phyloP scores from a whole-genome alignment of 2,113 vertebrate species.

The Channa argus region DNA sequence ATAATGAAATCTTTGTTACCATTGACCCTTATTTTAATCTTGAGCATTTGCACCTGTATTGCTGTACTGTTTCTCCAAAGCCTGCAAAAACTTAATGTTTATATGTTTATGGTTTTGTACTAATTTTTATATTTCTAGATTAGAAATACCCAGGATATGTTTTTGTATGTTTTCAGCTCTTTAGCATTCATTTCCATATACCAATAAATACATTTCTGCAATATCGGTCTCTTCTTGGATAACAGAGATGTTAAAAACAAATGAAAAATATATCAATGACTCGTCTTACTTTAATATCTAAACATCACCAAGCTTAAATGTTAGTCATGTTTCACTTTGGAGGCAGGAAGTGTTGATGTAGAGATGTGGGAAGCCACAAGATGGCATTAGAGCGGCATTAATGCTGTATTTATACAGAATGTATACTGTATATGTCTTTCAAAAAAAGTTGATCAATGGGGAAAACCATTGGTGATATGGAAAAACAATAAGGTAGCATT shows the following conservation, averaged over 20 bases:
- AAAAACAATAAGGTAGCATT: slow-evolving; percentile 5
- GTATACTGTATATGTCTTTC: neutral
- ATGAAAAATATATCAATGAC: neutral
- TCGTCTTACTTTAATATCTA: too few species aligned
- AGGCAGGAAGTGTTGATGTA: neutral
- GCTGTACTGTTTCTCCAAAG: slow-evolving; percentile 34
- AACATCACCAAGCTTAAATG: neutral
- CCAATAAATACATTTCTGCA: slow-evolving; percentile 54
- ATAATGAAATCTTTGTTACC: slow-evolving; percentile 13
- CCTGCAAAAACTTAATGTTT: slow-evolving; percentile 42
- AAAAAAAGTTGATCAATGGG: neutral
- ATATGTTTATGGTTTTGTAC: slow-evolving; percentile 60
- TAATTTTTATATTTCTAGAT: slow-evolving; percentile 49
- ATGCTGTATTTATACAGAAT: neutral
- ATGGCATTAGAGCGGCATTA: slow-evolving; percentile 48
- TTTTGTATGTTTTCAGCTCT: slow-evolving; percentile 58
- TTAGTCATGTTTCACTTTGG: neutral
- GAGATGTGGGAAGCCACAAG: slow-evolving; percentile 34
- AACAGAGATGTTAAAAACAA: neutral
- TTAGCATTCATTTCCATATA: neutral
- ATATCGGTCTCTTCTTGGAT: neutral
- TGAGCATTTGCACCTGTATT: slow-evolving; percentile 9
- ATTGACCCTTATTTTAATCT: slow-evolving; percentile 6
- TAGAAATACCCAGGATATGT: slow-evolving; percentile 46
- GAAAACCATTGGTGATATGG: slow-evolving; percentile 12